Percentiles rank a stretch among this genome's conserved stretches.
phyloP scores from a whole-genome alignment of 2,888 invertebrate species.

The Heliconius sara region DNA sequence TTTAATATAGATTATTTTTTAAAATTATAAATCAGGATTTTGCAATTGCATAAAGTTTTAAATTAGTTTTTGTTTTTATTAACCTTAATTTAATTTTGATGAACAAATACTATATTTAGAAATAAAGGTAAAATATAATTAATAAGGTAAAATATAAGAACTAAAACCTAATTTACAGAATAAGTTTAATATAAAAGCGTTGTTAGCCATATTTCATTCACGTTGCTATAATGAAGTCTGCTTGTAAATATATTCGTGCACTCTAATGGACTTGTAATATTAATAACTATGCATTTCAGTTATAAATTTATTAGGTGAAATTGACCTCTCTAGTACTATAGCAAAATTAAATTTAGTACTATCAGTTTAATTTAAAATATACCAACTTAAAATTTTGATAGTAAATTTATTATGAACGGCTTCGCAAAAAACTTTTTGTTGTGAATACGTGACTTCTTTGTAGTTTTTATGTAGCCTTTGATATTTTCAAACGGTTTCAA shows the following conservation, averaged over 20 bases:
- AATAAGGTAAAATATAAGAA: neutral
- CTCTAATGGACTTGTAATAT: conserved; percentile 14
- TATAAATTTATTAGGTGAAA: conserved; percentile 15
- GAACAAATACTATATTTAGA: too few relatives aligned
- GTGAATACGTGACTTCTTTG: neutral
- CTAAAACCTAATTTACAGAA: neutral
- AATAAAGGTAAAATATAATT: too few relatives aligned
- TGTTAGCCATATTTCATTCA: conserved; percentile 22
- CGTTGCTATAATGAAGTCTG: neutral
- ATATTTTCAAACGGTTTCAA: conserved; percentile 2
- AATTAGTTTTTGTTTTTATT: too few relatives aligned
- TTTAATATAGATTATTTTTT: too few relatives aligned
- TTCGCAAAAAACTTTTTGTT: neutral
- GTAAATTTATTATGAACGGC: neutral
- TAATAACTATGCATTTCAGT: conserved; percentile 16
- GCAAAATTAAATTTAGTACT: conserved; percentile 8
- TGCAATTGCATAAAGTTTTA: too few relatives aligned
- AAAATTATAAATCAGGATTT: too few relatives aligned
- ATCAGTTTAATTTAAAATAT: conserved; percentile 10
- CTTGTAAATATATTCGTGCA: neutral
- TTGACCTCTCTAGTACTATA: neutral
- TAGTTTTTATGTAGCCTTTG: neutral
- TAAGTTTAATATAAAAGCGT: conserved; percentile 6
- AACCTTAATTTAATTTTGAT: too few relatives aligned
- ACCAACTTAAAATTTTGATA: neutral